A percentile compares a stretch with the other conserved stretches of the same genome.
phyloP scores from a whole-genome alignment of 1,140 invertebrate species.

The Sarcophaga peregrina region DNA sequence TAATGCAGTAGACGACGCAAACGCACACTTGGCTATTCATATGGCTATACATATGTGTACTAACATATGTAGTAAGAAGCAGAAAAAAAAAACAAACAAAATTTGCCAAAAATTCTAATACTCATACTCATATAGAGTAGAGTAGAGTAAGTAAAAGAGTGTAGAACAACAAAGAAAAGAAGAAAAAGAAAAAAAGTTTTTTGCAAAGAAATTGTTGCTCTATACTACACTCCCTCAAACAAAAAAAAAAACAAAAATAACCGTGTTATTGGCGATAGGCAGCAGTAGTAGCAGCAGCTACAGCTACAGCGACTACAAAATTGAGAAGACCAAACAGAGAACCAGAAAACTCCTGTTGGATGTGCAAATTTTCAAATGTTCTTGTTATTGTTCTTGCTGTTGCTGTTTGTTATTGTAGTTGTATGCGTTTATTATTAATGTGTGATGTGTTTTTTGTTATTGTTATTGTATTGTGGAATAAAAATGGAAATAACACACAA shows the following conservation, averaged over 20 bases:
- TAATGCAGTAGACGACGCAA: neutral
- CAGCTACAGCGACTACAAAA: constrained; percentile 13
- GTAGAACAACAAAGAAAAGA: neutral
- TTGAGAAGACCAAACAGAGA: neutral
- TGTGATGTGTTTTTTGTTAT: constrained; percentile 22
- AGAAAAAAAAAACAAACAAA: neutral
- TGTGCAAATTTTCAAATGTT: neutral
- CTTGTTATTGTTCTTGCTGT: neutral
- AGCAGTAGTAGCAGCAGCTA: neutral
- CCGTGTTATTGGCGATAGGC: too few relatives aligned
- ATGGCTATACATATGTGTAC: too few relatives aligned
- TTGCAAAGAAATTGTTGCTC: constrained; percentile 22
- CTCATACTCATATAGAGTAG: neutral
- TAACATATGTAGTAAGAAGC: too few relatives aligned
- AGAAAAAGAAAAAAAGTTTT: neutral
- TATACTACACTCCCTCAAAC: constrained; percentile 5
- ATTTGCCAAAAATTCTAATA: constrained; percentile 12
- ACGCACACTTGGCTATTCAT: neutral
- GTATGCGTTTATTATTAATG: constrained; percentile 20
- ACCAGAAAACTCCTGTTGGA: constrained; percentile 32
- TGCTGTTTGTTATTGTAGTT: constrained; percentile 32
- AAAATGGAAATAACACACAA: too few relatives aligned
- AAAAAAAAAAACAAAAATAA: neutral
- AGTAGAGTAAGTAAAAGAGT: neutral
- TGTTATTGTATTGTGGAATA: constrained; percentile 28